Evolutionary conservation across 2,888 invertebrate species (phyloP).

Genomic region (Amphipoea oculea): DNA sequence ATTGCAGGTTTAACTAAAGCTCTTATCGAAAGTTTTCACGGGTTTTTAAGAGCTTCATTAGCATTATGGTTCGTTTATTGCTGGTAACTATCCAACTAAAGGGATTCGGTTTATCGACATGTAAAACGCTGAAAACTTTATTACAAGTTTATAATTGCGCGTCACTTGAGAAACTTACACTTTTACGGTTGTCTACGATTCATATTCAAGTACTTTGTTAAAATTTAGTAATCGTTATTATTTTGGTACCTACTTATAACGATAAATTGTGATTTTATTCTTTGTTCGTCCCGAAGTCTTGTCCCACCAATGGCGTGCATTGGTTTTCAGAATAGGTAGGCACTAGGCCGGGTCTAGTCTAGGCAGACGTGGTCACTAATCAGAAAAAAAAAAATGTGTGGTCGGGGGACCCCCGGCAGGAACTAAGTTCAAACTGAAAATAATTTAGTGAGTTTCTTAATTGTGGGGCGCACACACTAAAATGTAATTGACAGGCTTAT

Average conservation of each 20-base stretch:
- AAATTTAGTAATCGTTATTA: not conserved
- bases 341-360: too few species aligned
- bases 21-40: constrained; percentile 4
- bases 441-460: too few species aligned
- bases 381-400: too few species aligned
- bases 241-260: not conserved
- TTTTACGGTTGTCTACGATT: constrained; percentile 7
- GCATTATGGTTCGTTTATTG: constrained; percentile 16
- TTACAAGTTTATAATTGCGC: constrained; percentile 30
- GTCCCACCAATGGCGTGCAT: too few species aligned
- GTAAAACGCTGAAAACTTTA: constrained; percentile 24
- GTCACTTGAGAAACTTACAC: constrained; percentile 14
- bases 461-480: too few species aligned
- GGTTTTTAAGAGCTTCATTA: constrained; percentile 27
- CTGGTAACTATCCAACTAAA: constrained; percentile 30
- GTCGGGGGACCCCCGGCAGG: too few species aligned
- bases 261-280: too few species aligned
- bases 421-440: too few species aligned
- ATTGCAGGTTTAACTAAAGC: not conserved
- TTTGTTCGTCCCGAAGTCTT: too few species aligned
- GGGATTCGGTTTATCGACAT: constrained; percentile 27
- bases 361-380: too few species aligned
- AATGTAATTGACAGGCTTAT: too few species aligned
- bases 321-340: too few species aligned
- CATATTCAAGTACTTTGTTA: not conserved